Conservation (phyloP, 2,888 invertebrate species). For the Meganola albula region DNA sequence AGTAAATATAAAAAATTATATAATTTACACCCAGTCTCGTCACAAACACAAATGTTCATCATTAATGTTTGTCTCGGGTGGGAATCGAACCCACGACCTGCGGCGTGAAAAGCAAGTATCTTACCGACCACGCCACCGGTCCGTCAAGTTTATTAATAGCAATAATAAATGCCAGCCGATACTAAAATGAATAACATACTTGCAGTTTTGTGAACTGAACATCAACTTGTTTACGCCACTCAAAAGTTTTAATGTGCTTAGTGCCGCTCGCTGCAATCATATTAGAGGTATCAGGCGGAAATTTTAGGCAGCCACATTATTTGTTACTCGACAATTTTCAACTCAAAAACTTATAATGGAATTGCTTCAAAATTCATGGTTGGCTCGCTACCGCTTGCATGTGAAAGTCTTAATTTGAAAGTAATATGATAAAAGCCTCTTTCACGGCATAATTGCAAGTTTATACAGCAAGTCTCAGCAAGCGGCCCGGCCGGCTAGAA, state of each 20-base stretch:
- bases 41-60: too few species aligned
- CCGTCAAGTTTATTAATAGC: too few species aligned
- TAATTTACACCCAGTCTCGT: too few species aligned
- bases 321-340: constrained; percentile 53
- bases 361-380: constrained; percentile 67
- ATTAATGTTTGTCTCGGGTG: too few species aligned
- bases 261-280: constrained; percentile 49
- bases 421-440: constrained; percentile 35
- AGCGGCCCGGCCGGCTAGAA: too few species aligned
- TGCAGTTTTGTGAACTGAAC: constrained; percentile 9
- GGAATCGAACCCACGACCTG: too few species aligned
- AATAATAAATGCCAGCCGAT: too few species aligned
- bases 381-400: constrained; percentile 38
- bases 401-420: constrained; percentile 40
- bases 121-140: too few species aligned
- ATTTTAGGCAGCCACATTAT: constrained; percentile 51
- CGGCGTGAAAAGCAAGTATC: too few species aligned
- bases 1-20: too few species aligned
- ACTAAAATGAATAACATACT: background rate
- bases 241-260: constrained; percentile 55
- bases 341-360: constrained; percentile 65
- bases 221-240: constrained; percentile 51
- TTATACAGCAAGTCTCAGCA: too few species aligned
- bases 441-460: too few species aligned
- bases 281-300: constrained; percentile 55